phyloP scores from a whole-genome alignment of 1,140 invertebrate species.

The Pemphigus obesinymphae region DNA sequence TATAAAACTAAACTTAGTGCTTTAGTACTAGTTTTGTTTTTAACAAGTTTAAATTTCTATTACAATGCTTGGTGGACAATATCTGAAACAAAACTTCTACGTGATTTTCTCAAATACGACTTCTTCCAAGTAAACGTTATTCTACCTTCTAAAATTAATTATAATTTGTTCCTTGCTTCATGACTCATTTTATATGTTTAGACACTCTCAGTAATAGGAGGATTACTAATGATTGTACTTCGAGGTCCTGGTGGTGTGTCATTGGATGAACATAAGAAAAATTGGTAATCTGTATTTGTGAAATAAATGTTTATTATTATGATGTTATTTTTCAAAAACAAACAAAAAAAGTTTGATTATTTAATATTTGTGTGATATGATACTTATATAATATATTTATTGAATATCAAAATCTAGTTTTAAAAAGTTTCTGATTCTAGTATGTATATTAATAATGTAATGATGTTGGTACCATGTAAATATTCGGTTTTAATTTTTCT shows the following conservation, averaged over 20 bases:
- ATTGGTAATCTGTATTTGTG: slow-evolving; percentile 65
- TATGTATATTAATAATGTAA: no score
- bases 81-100: slow-evolving; percentile 86
- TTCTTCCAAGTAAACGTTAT: slow-evolving; percentile 89
- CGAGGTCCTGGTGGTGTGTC: slow-evolving; percentile 97
- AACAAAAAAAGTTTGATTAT: slow-evolving; percentile 3
- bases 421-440: no score
- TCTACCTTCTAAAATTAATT: neutral
- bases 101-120: slow-evolving; percentile 99
- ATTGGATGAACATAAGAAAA: slow-evolving; percentile 99
- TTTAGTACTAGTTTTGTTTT: slow-evolving; percentile 83
- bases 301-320: slow-evolving; percentile 16
- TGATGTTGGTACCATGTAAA: no score
- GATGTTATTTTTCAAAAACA: slow-evolving; percentile 34
- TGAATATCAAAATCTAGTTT: neutral
- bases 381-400: neutral
- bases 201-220: slow-evolving; percentile 97
- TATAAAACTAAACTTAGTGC: slow-evolving; percentile 99
- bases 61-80: slow-evolving; percentile 98
- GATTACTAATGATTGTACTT: slow-evolving; percentile 96
- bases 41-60: slow-evolving; percentile 89
- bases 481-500: no score
- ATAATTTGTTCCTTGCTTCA: slow-evolving; percentile 39
- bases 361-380: neutral
- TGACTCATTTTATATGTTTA: slow-evolving; percentile 56